These are phyloP conservation scores for Leptinotarsa defecta DNA, from an alignment of 1,140 invertebrate species.

Conservation along the genomic window DNA sequence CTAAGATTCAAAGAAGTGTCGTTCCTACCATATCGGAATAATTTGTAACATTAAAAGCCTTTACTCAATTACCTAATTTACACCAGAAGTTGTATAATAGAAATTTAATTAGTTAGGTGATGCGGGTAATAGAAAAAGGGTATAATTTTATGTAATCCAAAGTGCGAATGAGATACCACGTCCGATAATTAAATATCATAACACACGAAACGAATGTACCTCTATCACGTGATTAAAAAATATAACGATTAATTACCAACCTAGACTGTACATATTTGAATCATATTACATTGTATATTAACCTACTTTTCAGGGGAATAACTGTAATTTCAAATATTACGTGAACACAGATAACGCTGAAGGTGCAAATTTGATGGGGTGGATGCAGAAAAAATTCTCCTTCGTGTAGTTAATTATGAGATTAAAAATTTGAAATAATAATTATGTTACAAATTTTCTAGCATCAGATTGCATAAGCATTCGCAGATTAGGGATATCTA, in stretches of 20 bases:
- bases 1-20: too few relatives aligned
- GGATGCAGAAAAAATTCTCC: not conserved
- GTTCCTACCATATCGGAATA: too few relatives aligned
- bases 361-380: not conserved
- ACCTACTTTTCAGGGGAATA: slow-evolving; percentile 2
- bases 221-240: slow-evolving; percentile 6
- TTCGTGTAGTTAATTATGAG: not conserved
- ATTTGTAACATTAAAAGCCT: too few relatives aligned
- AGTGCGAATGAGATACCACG: slow-evolving; percentile 4
- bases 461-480: not conserved
- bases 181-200: not conserved
- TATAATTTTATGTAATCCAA: not conserved
- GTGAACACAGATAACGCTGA: not conserved
- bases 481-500: not conserved
- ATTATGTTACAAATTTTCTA: not conserved
- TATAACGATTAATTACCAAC: not conserved
- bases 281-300: not conserved
- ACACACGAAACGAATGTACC: not conserved
- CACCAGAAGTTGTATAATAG: not conserved
- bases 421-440: not conserved
- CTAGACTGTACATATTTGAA: not conserved
- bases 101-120: not conserved
- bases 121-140: slow-evolving; percentile 5
- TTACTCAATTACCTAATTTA: not conserved
- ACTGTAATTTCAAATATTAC: not conserved